These are phyloP conservation scores for Lophochroa leadbeateri DNA, from an alignment of 2,113 vertebrate species.

Conservation along the genomic window DNA sequence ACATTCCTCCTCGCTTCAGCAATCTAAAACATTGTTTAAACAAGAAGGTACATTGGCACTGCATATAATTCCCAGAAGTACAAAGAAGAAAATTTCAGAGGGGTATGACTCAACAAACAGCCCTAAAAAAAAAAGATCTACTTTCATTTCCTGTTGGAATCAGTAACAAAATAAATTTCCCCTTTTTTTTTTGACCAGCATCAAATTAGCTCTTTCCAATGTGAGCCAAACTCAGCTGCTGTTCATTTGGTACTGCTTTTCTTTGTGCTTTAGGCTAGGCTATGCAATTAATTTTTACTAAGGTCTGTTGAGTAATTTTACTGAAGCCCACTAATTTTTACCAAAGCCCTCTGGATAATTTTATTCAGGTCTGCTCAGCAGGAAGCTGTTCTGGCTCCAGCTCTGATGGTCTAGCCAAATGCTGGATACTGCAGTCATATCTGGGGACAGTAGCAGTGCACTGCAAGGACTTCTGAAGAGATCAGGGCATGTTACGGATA, in stretches of 20 bases:
- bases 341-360: slow-evolving; percentile 45
- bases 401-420: slow-evolving; percentile 19
- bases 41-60: slow-evolving; percentile 42
- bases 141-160: slow-evolving; percentile 45
- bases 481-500: background rate
- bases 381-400: slow-evolving; percentile 27
- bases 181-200: background rate
- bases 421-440: slow-evolving; percentile 6
- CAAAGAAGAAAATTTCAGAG: slow-evolving; percentile 38
- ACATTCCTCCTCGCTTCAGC: background rate
- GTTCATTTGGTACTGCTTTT: slow-evolving; percentile 21
- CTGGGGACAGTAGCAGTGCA: background rate
- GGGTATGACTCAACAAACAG: slow-evolving; percentile 27
- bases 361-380: slow-evolving; percentile 42
- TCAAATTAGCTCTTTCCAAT: slow-evolving; percentile 3
- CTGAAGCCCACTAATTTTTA: slow-evolving; percentile 45
- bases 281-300: slow-evolving; percentile 58
- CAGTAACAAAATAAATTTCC: background rate
- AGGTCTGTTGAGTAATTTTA: slow-evolving; percentile 55
- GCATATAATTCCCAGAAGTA: slow-evolving; percentile 27
- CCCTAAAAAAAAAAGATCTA: background rate
- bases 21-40: slow-evolving; percentile 23
- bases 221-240: slow-evolving; percentile 20
- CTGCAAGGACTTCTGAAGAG: background rate
- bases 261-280: slow-evolving; percentile 37